Evolutionary conservation across 2,113 vertebrate species (phyloP), one percentile per base, ranked within the genome.

Genomic region (Anoplopoma fimbria): DNA sequence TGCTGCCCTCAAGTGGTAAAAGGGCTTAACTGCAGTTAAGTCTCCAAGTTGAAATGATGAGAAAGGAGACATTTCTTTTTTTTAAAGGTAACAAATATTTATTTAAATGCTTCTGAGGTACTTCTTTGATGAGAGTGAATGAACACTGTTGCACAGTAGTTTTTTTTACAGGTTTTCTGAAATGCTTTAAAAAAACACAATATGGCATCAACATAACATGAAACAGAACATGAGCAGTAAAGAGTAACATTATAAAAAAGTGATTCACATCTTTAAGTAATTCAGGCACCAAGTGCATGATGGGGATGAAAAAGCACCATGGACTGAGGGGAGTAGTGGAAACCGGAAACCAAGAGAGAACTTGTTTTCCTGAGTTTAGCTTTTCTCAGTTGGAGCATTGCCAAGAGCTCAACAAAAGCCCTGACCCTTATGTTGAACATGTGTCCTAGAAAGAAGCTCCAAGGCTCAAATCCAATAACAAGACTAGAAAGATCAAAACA

Each of bases 1-100:
- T 84, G 73, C 81, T 88, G 85, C 91, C 92, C 74, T 55, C 93
- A 33, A 80, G 87, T 77, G 93, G 92, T 12, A 0, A 36, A 7
- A 2, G 13, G 21, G 42, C 13, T 23, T 2, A 61, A 0, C 9
- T 45, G 42, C 79, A 87, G 21, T 1, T 0, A 1, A 42, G 12
- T 64, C 40, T n/a, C 9, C 10, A 4, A 45, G 19, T 42, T 57
- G 0, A 42, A 69, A 75, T 23, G 4, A n/a, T n/a, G n/a, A n/a
- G n/a, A n/a, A 75, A 68, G 13, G 12, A 34, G 4, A 0, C 1
- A 0, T 36, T 61, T 33, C 2, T 10, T 1, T 65, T 68, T 60
- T 7, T n/a, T n/a, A n/a, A n/a, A 72, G 0, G 6, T 31, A 74
- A 29, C 6, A 81, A 61, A 34, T 0, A 27, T 90, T 82, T 87